Evolutionary conservation across 2,113 vertebrate species (phyloP).

Genomic region (Chlorodrepanis virens): DNA sequence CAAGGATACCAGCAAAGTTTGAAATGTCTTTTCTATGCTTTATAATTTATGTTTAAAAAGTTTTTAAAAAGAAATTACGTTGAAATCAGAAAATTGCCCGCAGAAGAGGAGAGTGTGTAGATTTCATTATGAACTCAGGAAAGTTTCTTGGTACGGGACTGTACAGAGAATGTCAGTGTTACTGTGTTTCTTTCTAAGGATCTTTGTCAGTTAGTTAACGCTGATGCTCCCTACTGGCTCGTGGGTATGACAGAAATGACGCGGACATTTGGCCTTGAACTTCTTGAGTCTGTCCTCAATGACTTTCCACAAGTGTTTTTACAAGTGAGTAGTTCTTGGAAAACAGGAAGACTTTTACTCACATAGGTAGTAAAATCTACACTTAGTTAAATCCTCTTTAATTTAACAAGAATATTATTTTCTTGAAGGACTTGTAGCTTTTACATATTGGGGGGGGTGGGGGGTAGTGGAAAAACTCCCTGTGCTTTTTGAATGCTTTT

Average conservation of each 20-base stretch:
- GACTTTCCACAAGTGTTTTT: slow-evolving; percentile 97
- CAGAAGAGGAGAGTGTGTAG: neutral
- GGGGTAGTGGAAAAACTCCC: neutral
- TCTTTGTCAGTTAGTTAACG: slow-evolving; percentile 96
- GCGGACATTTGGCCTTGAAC: slow-evolving; percentile 92
- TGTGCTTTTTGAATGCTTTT: neutral
- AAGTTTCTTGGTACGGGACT: neutral
- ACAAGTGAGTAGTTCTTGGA: slow-evolving; percentile 73
- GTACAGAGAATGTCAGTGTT: neutral
- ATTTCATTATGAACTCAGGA: neutral
- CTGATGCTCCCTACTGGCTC: slow-evolving; percentile 97
- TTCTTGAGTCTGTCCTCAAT: slow-evolving; percentile 96
- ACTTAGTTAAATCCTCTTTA: neutral
- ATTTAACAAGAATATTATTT: neutral
- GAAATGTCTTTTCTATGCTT: neutral
- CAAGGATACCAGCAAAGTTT: neutral
- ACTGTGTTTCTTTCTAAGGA: slow-evolving; percentile 78
- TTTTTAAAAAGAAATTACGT: neutral
- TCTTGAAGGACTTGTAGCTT: neutral
- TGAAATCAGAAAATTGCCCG: neutral
- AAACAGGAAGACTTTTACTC: neutral
- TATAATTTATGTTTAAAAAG: neutral
- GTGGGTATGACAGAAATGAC: slow-evolving; percentile 99
- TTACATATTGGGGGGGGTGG: fast-evolving
- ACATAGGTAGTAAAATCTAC: neutral